A percentile compares a stretch with the other conserved stretches of the same genome.
Conservation (phyloP, 2,888 invertebrate genomes). For the Suillia variegata region DNA sequence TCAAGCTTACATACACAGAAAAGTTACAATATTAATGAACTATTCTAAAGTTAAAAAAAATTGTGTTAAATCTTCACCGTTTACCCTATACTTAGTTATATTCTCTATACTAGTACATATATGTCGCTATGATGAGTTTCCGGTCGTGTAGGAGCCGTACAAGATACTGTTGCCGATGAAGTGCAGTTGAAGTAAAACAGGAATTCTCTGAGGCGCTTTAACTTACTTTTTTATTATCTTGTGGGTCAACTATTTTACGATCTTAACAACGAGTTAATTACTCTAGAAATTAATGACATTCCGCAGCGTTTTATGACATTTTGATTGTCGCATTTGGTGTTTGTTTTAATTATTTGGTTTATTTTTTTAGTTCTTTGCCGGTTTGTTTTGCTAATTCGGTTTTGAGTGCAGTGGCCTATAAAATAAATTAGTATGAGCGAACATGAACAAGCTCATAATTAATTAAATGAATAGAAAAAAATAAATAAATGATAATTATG, state of each 20-base stretch:
- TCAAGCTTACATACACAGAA: too few species aligned
- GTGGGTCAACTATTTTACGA: conserved; percentile 42
- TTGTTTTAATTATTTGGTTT: not conserved
- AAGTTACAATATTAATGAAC: too few species aligned
- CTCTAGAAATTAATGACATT: conserved; percentile 43
- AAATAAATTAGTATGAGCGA: not conserved
- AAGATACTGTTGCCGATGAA: too few species aligned
- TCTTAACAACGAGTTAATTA: conserved; percentile 52
- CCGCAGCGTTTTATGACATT: not conserved
- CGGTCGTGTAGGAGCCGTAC: not conserved
- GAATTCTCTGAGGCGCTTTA: too few species aligned
- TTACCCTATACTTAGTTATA: too few species aligned
- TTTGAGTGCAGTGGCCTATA: not conserved
- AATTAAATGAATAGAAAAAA: not conserved
- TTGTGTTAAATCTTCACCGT: too few species aligned
- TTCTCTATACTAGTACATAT: too few species aligned
- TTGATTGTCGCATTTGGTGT: not conserved
- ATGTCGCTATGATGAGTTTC: not conserved
- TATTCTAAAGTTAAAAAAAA: too few species aligned
- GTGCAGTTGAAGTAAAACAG: too few species aligned
- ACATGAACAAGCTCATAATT: not conserved
- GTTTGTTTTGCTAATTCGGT: not conserved
- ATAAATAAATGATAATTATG: conserved; percentile 1
- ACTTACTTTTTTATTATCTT: not conserved
- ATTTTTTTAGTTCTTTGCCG: not conserved